phyloP scores from a whole-genome alignment of 2,888 invertebrate genomes.

The Rotaria socialis region DNA sequence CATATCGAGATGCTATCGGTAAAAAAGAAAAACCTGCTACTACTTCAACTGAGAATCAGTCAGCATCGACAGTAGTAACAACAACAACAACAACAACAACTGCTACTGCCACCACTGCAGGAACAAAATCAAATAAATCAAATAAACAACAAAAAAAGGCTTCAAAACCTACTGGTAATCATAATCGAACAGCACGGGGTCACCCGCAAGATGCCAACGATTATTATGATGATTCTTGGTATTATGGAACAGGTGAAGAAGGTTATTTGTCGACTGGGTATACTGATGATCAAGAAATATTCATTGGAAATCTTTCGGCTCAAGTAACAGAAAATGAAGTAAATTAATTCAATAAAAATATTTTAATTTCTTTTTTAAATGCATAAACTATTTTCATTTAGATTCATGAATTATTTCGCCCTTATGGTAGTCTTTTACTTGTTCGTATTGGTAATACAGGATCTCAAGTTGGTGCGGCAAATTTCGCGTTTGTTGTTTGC shows the following conservation, averaged over 20 bases:
- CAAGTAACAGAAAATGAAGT: conserved; percentile 8
- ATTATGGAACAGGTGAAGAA: background rate
- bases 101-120: background rate
- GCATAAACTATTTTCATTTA: background rate
- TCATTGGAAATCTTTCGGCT: background rate
- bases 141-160: conserved; percentile 15
- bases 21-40: background rate
- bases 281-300: conserved; percentile 34
- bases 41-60: background rate
- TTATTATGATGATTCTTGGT: conserved; percentile 24
- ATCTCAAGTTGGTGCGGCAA: background rate
- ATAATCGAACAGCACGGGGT: background rate
- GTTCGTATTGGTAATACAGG: conserved; percentile 33
- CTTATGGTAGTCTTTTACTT: background rate
- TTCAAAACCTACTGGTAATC: background rate
- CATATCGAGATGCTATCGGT: conserved; percentile 1
- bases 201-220: background rate
- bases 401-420: conserved; percentile 12
- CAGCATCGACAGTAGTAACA: background rate
- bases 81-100: background rate
- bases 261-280: conserved; percentile 6
- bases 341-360: background rate
- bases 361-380: background rate
- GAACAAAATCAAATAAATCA: background rate
- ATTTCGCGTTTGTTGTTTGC: conserved; percentile 32